Conservation (phyloP, 2,113 vertebrate species). For the Myrmophylax atrothorax region DNA sequence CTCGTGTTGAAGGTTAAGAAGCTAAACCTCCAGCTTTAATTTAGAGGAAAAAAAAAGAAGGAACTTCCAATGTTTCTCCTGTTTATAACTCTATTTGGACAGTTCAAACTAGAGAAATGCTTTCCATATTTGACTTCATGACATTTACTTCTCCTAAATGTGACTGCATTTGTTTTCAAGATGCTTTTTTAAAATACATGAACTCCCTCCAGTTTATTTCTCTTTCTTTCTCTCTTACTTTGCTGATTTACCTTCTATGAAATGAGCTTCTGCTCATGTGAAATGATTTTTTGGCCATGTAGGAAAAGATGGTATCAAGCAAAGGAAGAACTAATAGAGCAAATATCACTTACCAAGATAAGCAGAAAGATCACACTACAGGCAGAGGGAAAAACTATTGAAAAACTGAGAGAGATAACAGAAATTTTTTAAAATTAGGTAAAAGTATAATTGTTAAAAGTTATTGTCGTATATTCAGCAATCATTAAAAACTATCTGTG, state of each 20-base stretch:
- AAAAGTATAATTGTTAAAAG: background rate
- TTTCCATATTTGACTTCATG: constrained; percentile 59
- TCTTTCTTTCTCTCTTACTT: constrained; percentile 11
- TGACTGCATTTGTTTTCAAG: constrained; percentile 36
- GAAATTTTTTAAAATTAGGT: background rate
- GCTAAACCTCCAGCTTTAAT: background rate
- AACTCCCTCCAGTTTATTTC: background rate
- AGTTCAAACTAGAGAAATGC: constrained; percentile 59
- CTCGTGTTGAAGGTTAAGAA: constrained; percentile 8
- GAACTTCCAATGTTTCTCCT: constrained; percentile 33
- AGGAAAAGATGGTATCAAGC: constrained; percentile 71
- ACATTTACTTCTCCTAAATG: constrained; percentile 59
- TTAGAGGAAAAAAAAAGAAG: background rate
- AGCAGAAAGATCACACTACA: constrained; percentile 50
- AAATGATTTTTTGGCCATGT: constrained; percentile 65
- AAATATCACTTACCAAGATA: constrained; percentile 68
- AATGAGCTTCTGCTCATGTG: constrained; percentile 62
- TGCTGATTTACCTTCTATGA: constrained; percentile 70
- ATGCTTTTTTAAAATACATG: background rate
- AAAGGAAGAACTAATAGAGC: constrained; percentile 53
- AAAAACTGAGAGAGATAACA: constrained; percentile 9
- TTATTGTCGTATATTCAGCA: constrained; percentile 5
- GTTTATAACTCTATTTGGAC: constrained; percentile 28
- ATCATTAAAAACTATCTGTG: constrained; percentile 7
- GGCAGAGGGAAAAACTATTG: constrained; percentile 50